phyloP scores from a whole-genome alignment of 2,888 invertebrate genomes.

The Limnephilus lunatus region DNA sequence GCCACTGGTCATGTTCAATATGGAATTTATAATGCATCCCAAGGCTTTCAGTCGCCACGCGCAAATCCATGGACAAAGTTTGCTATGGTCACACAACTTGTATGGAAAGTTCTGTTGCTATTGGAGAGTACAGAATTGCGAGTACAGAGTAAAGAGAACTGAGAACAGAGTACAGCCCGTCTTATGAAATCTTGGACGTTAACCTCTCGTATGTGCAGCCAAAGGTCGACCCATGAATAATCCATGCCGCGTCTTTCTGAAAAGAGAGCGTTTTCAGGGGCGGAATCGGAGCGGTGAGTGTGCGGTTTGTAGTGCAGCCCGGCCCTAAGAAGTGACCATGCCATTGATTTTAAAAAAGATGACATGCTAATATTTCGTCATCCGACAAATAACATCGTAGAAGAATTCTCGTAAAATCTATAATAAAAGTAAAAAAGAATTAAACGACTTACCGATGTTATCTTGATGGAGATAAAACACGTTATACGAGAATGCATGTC shows the following conservation, averaged over 20 bases:
- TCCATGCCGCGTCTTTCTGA: constrained; percentile 20
- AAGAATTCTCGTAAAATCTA: too few relatives aligned
- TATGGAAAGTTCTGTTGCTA: background rate
- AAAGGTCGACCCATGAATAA: constrained; percentile 26
- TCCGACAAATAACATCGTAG: too few relatives aligned
- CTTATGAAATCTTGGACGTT: background rate
- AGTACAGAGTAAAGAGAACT: background rate
- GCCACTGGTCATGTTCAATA: background rate
- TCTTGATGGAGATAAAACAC: too few relatives aligned
- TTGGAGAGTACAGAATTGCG: background rate
- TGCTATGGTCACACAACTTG: background rate
- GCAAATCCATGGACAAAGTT: background rate
- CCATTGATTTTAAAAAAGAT: too few relatives aligned
- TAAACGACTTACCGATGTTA: too few relatives aligned
- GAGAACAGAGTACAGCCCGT: background rate
- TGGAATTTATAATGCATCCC: background rate
- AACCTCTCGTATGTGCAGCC: constrained; percentile 4
- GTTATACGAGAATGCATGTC: too few relatives aligned
- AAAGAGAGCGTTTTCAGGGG: background rate
- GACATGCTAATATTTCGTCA: too few relatives aligned
- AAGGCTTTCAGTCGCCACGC: background rate
- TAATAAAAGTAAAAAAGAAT: too few relatives aligned
- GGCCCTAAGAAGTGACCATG: background rate
- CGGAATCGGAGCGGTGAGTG: background rate
- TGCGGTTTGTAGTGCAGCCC: background rate